A percentile compares a stretch with the other conserved stretches of the same genome.
These are phyloP conservation scores for Drosophila differens DNA, from an alignment of 2,888 invertebrate species.

Conservation along the genomic window DNA sequence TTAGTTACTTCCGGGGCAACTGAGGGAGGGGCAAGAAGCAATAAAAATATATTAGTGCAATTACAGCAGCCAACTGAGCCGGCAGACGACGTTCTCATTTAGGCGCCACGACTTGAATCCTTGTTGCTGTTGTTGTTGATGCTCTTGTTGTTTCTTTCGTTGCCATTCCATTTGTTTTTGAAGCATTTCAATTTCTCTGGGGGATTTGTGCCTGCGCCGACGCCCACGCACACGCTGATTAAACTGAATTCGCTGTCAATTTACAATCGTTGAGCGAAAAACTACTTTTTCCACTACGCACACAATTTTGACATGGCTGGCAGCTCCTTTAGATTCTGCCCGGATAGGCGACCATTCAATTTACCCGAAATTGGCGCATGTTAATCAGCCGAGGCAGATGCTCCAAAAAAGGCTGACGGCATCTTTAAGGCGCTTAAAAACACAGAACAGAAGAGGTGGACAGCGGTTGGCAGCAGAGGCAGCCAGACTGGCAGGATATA, in stretches of 20 bases:
- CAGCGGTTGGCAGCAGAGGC: not conserved
- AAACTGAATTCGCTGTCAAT: slow-evolving; percentile 68
- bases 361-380: slow-evolving; percentile 77
- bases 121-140: slow-evolving; percentile 19
- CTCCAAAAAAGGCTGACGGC: slow-evolving; percentile 25
- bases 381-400: slow-evolving; percentile 66
- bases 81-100: slow-evolving; percentile 65
- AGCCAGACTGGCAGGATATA: not conserved
- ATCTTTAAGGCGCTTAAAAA: slow-evolving; percentile 55
- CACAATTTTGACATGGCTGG: slow-evolving; percentile 45
- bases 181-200: slow-evolving; percentile 76
- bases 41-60: slow-evolving; percentile 84
- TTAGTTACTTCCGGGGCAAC: slow-evolving; percentile 78
- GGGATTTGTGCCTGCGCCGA: slow-evolving; percentile 54
- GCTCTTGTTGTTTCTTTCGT: slow-evolving; percentile 1
- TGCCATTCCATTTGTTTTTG: slow-evolving; percentile 76
- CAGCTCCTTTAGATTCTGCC: slow-evolving; percentile 26
- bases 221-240: slow-evolving; percentile 59
- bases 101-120: slow-evolving; percentile 42
- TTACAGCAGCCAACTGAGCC: slow-evolving; percentile 78
- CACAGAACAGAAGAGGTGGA: slow-evolving; percentile 1
- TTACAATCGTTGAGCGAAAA: slow-evolving; percentile 46
- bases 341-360: slow-evolving; percentile 71
- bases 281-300: slow-evolving; percentile 49
- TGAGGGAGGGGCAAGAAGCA: slow-evolving; percentile 53